Evolutionary conservation across 2,888 invertebrate genomes (phyloP).

Genomic region (Meloe dianella): DNA sequence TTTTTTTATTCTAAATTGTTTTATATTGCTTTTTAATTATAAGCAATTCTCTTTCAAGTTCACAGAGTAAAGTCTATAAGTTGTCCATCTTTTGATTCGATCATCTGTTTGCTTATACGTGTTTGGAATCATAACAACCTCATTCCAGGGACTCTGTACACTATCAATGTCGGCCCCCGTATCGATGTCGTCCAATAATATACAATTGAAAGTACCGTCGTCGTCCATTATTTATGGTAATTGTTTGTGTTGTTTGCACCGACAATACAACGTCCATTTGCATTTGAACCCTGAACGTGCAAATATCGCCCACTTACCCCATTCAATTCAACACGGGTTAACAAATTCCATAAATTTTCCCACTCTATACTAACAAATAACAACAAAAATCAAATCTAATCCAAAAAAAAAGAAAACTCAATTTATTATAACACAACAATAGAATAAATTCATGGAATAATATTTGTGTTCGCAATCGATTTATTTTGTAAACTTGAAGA

Average conservation of each 20-base stretch:
- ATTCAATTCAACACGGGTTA: constrained; percentile 4
- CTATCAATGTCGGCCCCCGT: constrained; percentile 6
- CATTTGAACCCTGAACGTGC: constrained; percentile 29
- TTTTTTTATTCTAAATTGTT: background rate
- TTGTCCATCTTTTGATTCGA: background rate
- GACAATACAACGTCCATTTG: constrained; percentile 28
- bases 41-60: background rate
- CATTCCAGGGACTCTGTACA: constrained; percentile 23
- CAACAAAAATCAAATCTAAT: background rate
- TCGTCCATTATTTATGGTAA: constrained; percentile 28
- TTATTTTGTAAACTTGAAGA: background rate
- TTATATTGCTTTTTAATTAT: too few relatives aligned
- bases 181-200: constrained; percentile 3
- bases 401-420: background rate
- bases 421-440: background rate
- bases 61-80: background rate
- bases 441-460: background rate
- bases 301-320: constrained; percentile 20
- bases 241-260: constrained; percentile 28
- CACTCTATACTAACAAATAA: background rate
- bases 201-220: constrained; percentile 4
- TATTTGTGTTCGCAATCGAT: background rate
- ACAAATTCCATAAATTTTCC: constrained; percentile 9
- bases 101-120: constrained; percentile 36
- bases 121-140: constrained; percentile 36